Conservation (phyloP, 2,797 vertebrate genomes). For the Sebastiscus albofasciatus region DNA sequence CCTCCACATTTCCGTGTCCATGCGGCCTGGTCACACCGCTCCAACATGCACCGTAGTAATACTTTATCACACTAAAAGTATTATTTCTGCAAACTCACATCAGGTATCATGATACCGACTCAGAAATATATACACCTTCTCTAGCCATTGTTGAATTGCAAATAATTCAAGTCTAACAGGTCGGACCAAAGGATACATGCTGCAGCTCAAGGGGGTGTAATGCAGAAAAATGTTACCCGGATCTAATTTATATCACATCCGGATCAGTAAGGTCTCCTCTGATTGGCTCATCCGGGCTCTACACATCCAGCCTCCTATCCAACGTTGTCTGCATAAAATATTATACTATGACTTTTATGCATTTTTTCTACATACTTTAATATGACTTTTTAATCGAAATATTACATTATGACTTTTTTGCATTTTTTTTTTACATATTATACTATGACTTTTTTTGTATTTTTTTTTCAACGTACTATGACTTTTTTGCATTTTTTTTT, state of each 20-base stretch:
- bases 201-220: accelerated
- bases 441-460: too few relatives aligned
- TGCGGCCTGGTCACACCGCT: constrained; percentile 25
- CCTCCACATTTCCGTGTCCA: background rate
- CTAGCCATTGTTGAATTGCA: accelerated
- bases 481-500: too few relatives aligned
- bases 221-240: constrained; percentile 47
- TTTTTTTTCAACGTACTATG: too few relatives aligned
- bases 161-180: accelerated
- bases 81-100: background rate
- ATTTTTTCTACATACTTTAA: too few relatives aligned
- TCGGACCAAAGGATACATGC: accelerated
- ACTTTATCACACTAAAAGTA: accelerated
- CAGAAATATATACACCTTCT: accelerated
- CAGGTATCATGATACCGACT: background rate
- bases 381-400: too few relatives aligned
- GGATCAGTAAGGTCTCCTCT: background rate
- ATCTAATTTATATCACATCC: constrained; percentile 66
- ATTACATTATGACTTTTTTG: too few relatives aligned
- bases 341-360: too few relatives aligned
- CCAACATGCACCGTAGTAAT: accelerated
- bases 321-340: too few relatives aligned
- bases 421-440: too few relatives aligned
- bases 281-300: constrained; percentile 41
- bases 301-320: constrained; percentile 49